Conservation (phyloP, 1,140 invertebrate genomes). For the Bombus fervidus region DNA sequence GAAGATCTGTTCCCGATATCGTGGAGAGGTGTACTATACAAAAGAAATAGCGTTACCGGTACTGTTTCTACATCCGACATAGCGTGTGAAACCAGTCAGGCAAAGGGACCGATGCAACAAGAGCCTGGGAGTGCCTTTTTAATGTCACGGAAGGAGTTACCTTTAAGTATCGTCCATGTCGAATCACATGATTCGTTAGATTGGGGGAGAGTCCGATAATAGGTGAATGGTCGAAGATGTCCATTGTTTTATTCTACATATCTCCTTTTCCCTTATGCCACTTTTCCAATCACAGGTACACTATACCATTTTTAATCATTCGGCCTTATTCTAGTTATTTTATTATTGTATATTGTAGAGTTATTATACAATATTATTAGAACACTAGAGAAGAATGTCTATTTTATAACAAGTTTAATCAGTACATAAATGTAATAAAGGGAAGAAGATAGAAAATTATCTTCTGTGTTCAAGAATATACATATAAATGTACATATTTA, state of each 20-base stretch:
- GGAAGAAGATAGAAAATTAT: too few species aligned
- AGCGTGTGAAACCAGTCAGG: conserved; percentile 61
- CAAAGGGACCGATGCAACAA: conserved; percentile 64
- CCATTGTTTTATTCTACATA: conserved; percentile 42
- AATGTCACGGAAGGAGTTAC: conserved; percentile 68
- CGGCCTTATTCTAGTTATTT: not conserved
- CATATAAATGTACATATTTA: too few species aligned
- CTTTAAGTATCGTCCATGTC: conserved; percentile 65
- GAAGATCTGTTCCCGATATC: conserved; percentile 31
- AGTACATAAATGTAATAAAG: too few species aligned
- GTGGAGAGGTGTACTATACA: conserved; percentile 48
- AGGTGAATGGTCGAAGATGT: conserved; percentile 47
- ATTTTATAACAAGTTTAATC: too few species aligned
- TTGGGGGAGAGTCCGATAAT: conserved; percentile 58
- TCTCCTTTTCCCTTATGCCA: not conserved
- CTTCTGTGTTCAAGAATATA: too few species aligned
- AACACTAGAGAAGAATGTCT: too few species aligned
- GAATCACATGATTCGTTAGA: conserved; percentile 64
- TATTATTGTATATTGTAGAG: too few species aligned
- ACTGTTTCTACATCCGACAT: conserved; percentile 64
- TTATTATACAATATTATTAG: too few species aligned
- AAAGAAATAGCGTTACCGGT: conserved; percentile 47
- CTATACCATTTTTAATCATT: not conserved
- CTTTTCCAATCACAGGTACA: not conserved
- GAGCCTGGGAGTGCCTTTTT: conserved; percentile 67